Percentiles rank a stretch among this genome's conserved stretches.
phyloP scores from a whole-genome alignment of 2,113 vertebrate species.

The Emydura subglobosa region DNA sequence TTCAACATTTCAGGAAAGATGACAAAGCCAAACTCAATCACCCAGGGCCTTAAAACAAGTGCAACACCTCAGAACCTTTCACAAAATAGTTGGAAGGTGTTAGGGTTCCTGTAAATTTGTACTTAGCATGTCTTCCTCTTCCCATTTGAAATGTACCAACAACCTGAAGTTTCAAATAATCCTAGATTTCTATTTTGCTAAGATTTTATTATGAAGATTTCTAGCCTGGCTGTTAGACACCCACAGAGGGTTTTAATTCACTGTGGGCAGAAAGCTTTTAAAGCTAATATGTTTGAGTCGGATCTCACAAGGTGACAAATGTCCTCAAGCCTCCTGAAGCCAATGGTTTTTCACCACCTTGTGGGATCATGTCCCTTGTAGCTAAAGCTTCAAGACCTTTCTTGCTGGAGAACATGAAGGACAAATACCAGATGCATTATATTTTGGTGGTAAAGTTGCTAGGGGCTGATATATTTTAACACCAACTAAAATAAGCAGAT shows the following conservation, averaged over 20 bases:
- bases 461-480: neutral
- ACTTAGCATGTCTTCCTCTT: neutral
- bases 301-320: rapidly evolving
- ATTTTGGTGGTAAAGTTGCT: neutral
- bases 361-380: neutral
- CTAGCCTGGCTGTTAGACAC: neutral
- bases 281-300: neutral
- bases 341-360: neutral
- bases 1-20: neutral
- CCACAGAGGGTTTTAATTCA: neutral
- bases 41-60: conserved; percentile 29
- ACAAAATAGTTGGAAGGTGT: rapidly evolving
- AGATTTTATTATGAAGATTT: neutral
- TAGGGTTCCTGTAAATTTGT: neutral
- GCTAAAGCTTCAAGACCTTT: neutral
- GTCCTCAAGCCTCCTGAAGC: neutral
- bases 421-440: neutral
- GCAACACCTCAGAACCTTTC: neutral
- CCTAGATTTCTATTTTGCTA: conserved; percentile 11
- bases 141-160: neutral
- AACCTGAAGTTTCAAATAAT: neutral
- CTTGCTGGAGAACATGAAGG: neutral
- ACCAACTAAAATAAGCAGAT: rapidly evolving
- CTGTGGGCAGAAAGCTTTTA: neutral
- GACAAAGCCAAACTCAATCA: conserved; percentile 32